Evolutionary conservation across 2,797 vertebrate species (phyloP).

Genomic region (Lagodon rhomboides): DNA sequence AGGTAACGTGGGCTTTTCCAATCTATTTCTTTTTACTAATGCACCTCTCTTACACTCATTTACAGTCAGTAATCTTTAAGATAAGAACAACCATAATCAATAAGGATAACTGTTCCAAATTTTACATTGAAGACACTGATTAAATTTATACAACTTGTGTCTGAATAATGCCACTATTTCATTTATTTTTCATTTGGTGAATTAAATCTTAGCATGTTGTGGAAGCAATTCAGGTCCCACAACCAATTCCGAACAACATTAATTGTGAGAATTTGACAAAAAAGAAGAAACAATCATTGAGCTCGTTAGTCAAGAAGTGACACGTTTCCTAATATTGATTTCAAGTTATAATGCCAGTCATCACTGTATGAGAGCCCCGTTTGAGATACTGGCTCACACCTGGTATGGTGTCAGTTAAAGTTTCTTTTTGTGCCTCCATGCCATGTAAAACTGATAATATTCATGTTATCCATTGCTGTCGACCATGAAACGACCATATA

Average conservation of each 20-base stretch:
- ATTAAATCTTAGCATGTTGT: background rate
- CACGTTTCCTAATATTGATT: background rate
- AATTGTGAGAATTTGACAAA: background rate
- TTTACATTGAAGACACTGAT: background rate
- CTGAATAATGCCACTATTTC: background rate
- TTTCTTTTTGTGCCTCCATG: background rate
- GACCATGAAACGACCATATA: too few relatives aligned
- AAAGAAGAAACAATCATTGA: background rate
- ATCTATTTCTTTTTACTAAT: background rate
- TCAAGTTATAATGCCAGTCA: background rate
- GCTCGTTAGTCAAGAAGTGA: background rate
- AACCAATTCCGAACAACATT: background rate
- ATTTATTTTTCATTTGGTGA: background rate
- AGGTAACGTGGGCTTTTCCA: background rate
- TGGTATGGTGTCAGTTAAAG: background rate
- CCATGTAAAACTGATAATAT: background rate
- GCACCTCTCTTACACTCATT: background rate
- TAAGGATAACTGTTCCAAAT: background rate
- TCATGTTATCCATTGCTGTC: background rate
- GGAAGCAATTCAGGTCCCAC: background rate
- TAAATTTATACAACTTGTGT: background rate
- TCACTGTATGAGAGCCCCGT: conserved; percentile 14
- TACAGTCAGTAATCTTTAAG: background rate
- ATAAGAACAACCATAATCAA: background rate
- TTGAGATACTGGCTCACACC: background rate